Evolutionary conservation across 2,113 vertebrate species (phyloP).

Genomic region (Ciconia boyciana): DNA sequence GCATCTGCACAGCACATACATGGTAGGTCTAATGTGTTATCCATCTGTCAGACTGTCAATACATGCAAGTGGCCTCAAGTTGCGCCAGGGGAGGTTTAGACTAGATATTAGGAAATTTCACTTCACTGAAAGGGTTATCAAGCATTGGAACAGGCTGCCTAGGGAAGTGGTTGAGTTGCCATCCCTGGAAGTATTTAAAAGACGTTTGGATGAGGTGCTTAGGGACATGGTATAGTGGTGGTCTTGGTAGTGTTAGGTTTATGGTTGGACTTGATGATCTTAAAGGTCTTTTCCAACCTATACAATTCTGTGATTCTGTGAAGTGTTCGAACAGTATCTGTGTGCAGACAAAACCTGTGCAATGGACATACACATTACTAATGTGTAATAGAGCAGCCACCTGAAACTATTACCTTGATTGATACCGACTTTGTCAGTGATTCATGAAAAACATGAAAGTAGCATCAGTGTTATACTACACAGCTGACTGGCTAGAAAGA

Average conservation of each 20-base stretch:
- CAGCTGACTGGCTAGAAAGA: background rate
- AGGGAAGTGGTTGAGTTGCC: too few relatives aligned
- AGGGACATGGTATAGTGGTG: too few relatives aligned
- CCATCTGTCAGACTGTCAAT: background rate
- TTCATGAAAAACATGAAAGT: background rate
- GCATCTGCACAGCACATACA: background rate
- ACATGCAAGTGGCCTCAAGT: background rate
- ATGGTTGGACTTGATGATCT: too few relatives aligned
- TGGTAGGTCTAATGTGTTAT: background rate
- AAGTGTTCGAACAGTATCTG: background rate
- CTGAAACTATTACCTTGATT: background rate
- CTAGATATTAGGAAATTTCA: too few relatives aligned
- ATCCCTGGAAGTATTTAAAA: too few relatives aligned
- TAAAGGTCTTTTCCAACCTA: too few relatives aligned
- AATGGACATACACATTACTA: accelerated
- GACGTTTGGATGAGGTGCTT: too few relatives aligned
- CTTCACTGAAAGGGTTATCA: too few relatives aligned
- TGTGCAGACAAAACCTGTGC: background rate
- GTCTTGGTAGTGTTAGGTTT: too few relatives aligned
- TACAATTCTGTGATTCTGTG: too few relatives aligned
- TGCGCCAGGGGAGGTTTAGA: too few relatives aligned
- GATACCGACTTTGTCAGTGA: background rate
- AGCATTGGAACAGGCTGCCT: too few relatives aligned
- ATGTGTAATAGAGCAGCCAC: background rate
- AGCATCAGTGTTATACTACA: background rate